Conservation (phyloP, 1,140 invertebrate species). For the Danaus melanippus region DNA sequence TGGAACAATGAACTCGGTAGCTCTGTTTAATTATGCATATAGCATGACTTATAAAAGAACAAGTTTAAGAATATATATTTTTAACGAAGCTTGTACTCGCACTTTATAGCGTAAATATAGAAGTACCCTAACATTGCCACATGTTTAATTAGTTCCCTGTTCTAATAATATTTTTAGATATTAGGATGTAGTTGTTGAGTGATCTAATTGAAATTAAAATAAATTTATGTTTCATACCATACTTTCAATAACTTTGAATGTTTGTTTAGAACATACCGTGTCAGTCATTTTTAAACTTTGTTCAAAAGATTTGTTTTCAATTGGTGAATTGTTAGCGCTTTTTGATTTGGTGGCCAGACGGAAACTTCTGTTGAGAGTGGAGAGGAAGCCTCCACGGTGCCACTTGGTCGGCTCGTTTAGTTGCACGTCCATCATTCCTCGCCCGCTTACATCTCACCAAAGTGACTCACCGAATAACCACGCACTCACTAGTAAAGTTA, state of each 20-base stretch:
- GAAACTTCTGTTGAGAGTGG: slow-evolving; percentile 56
- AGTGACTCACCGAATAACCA: slow-evolving; percentile 51
- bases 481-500: slow-evolving; percentile 33
- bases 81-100: too few relatives aligned
- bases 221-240: slow-evolving; percentile 4
- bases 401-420: slow-evolving; percentile 55
- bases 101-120: too few relatives aligned
- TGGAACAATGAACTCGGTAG: slow-evolving; percentile 40
- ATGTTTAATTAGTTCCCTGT: too few relatives aligned
- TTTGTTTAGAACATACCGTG: slow-evolving; percentile 22
- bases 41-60: slow-evolving; percentile 10
- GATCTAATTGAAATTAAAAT: background rate
- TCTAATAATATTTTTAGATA: too few relatives aligned
- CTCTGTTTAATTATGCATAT: slow-evolving; percentile 27
- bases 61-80: too few relatives aligned
- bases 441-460: slow-evolving; percentile 52
- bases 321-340: slow-evolving; percentile 33
- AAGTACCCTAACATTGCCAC: too few relatives aligned
- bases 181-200: too few relatives aligned
- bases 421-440: slow-evolving; percentile 58
- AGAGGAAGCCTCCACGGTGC: slow-evolving; percentile 60
- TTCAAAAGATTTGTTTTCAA: slow-evolving; percentile 38
- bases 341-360: slow-evolving; percentile 45
- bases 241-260: too few relatives aligned
- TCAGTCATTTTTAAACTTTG: slow-evolving; percentile 38